A percentile compares a stretch with the other conserved stretches of the same genome.
Conservation (phyloP, 2,888 invertebrate species). For the Andricus quercusramuli region DNA sequence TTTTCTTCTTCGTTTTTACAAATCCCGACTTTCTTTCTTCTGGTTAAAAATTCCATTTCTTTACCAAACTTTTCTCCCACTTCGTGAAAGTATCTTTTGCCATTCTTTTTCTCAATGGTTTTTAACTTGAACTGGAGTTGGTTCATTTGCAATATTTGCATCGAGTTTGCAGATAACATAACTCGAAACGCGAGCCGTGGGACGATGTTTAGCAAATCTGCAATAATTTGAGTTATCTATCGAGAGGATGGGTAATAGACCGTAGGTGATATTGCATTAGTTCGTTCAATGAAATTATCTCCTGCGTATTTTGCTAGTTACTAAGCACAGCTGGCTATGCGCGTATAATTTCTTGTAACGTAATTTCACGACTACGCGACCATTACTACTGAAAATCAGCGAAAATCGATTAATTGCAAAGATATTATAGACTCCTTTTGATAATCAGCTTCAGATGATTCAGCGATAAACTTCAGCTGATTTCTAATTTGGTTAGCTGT, state of each 20-base stretch:
- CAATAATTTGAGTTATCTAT: conserved; percentile 50
- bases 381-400: too few relatives aligned
- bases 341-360: conserved; percentile 58
- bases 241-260: conserved; percentile 53
- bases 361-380: conserved; percentile 41
- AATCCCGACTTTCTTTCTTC: not conserved
- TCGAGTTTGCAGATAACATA: conserved; percentile 10
- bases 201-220: conserved; percentile 38
- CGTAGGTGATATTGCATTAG: conserved; percentile 55
- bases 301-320: conserved; percentile 54
- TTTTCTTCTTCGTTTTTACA: not conserved
- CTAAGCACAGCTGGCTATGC: conserved; percentile 41
- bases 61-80: not conserved
- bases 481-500: not conserved
- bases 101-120: not conserved
- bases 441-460: not conserved
- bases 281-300: conserved; percentile 58
- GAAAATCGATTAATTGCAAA: not conserved
- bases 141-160: not conserved
- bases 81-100: not conserved
- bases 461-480: not conserved
- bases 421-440: not conserved
- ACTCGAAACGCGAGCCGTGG: conserved; percentile 8
- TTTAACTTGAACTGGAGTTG: not conserved
- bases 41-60: not conserved